Conservation (phyloP, 2,113 vertebrate genomes). For the Thunnus maccoyii region DNA sequence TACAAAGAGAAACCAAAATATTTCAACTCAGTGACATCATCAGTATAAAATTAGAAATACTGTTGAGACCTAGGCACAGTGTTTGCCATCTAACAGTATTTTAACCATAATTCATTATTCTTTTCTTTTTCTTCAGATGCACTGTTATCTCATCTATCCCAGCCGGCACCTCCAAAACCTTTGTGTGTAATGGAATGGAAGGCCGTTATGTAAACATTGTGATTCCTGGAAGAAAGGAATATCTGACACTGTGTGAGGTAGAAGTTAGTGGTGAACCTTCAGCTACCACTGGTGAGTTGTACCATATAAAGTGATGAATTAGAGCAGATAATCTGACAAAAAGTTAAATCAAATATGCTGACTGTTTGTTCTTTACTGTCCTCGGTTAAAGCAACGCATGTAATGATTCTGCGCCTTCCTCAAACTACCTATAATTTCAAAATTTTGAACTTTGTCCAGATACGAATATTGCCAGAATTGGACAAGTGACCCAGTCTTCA, state of each 20-base stretch:
- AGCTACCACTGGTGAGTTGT: too few species aligned
- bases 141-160: neutral
- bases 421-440: too few species aligned
- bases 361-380: too few species aligned
- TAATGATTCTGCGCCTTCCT: too few species aligned
- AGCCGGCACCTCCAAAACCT: neutral
- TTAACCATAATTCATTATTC: neutral
- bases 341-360: too few species aligned
- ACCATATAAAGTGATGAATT: too few species aligned
- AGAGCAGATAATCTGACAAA: too few species aligned
- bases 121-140: constrained; percentile 26
- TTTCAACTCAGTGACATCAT: too few species aligned
- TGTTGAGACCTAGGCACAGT: neutral
- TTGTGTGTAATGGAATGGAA: neutral
- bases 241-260: constrained; percentile 45
- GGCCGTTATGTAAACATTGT: constrained; percentile 52
- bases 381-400: too few species aligned
- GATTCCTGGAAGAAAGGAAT: constrained; percentile 9
- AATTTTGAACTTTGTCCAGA: neutral
- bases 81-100: too few species aligned
- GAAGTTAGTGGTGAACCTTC: neutral
- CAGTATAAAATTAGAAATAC: too few species aligned
- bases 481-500: constrained; percentile 50
- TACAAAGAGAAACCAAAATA: too few species aligned
- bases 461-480: neutral